These are phyloP conservation scores for Dicranocentrus wangi DNA, from an alignment of 2,888 invertebrate species.

Conservation along the genomic window DNA sequence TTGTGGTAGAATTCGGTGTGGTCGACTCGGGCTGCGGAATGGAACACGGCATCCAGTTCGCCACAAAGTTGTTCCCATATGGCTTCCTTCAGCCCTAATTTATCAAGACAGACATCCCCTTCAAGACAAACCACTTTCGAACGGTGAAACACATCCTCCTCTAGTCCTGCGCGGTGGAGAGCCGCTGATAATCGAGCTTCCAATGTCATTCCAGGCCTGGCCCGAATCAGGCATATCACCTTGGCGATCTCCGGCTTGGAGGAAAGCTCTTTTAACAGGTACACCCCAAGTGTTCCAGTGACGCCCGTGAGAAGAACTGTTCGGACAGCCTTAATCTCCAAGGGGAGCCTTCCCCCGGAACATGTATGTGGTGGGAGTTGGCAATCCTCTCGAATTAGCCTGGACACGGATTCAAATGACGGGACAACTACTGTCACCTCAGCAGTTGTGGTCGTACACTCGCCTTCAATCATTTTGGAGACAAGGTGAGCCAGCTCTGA, in stretches of 20 bases:
- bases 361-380: no score
- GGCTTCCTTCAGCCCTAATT: conserved; percentile 25
- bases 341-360: no score
- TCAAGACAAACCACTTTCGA: conserved; percentile 10
- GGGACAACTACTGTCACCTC: neutral
- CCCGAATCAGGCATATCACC: conserved; percentile 18
- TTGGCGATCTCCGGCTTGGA: neutral
- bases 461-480: conserved; percentile 38
- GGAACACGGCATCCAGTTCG: conserved; percentile 34
- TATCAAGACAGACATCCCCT: conserved; percentile 8
- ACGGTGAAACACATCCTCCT: neutral
- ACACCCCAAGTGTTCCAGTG: neutral
- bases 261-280: conserved; percentile 5
- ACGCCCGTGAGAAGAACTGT: no score
- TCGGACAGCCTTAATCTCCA: no score
- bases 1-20: conserved; percentile 36
- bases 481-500: conserved; percentile 20
- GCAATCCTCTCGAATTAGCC: no score
- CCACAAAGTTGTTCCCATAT: conserved; percentile 16
- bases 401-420: no score
- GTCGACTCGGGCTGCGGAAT: conserved; percentile 25
- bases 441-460: conserved; percentile 13
- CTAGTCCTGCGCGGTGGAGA: no score
- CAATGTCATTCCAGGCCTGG: neutral
- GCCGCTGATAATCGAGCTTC: no score